Percentiles rank a stretch among this genome's conserved stretches.
These are phyloP conservation scores for Gymnoscelis rufifasciata DNA, from an alignment of 2,888 invertebrate species.

Conservation along the genomic window DNA sequence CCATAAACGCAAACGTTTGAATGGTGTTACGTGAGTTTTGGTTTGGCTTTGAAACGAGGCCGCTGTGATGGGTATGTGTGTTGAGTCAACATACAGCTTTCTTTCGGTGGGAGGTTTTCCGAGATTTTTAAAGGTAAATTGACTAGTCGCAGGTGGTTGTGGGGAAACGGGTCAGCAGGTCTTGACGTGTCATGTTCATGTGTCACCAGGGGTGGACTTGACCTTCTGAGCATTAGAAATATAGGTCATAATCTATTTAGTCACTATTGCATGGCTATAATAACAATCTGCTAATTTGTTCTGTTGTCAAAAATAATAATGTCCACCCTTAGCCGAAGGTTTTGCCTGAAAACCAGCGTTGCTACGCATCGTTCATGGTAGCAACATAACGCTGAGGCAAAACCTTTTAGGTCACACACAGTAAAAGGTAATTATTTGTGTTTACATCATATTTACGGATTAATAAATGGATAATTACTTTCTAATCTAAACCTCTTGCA, in stretches of 20 bases:
- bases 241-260: conserved; percentile 6
- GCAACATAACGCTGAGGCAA: too few species aligned
- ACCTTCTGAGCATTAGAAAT: background rate
- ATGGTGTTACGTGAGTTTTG: conserved; percentile 51
- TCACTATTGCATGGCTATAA: too few species aligned
- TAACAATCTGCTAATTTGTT: too few species aligned
- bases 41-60: conserved; percentile 58
- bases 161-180: conserved; percentile 75
- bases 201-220: conserved; percentile 59
- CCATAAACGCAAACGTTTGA: conserved; percentile 55
- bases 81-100: conserved; percentile 72
- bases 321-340: too few species aligned
- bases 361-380: too few species aligned
- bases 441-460: too few species aligned
- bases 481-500: too few species aligned
- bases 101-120: conserved; percentile 62
- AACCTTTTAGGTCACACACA: too few species aligned
- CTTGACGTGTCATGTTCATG: conserved; percentile 72
- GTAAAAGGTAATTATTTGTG: too few species aligned
- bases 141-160: conserved; percentile 69
- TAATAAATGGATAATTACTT: too few species aligned
- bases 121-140: conserved; percentile 73
- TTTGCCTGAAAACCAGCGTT: too few species aligned
- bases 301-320: too few species aligned
- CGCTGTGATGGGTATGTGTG: conserved; percentile 66